Evolutionary conservation across 2,888 invertebrate species (phyloP), one percentile per base, ranked within the genome.

Genomic region (Ecliptopera silaceata): DNA sequence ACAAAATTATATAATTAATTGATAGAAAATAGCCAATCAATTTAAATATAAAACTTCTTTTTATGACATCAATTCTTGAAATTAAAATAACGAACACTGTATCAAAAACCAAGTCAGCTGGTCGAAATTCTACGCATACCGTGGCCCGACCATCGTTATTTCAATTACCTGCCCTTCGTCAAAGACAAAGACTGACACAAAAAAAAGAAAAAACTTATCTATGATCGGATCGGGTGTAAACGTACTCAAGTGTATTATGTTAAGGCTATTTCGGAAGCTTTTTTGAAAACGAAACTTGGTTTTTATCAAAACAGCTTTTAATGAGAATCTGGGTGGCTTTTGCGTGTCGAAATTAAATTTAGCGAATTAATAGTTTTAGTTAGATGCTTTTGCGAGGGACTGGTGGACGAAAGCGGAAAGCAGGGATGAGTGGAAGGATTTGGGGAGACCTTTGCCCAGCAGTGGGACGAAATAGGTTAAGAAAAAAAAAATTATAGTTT

Each of bases 161-260:
- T 89, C 90, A 89, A 90, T 90, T 91, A 89, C 85, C 69, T 66
- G 79, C 80, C 90, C 91, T 84, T 88, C 85, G 87, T 91, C 91
- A 91, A 87, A 90, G 86, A 91, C 91, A 91, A 91, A 89, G 84
- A 44, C 82, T 87, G 89, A 88, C 90, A 86, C 77, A 77, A 75
- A 68, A 73, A 74, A 71, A 72, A 77, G 80, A 77, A 69, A 79
- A 84, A 80, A 77, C 74, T 88, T 90, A 91, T 91, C 90, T 90
- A 90, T 89, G 91, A 91, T 90, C 88, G 88, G 84, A 91, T 90
- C 91, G 84, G 88, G 88, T 88, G 88, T 90, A 87, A 87, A 87
- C 79, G 79, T 80, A 82, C 78, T 86, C 84, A 81, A 83, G 84
- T 84, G 87, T 85, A 86, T 86, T 83, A 77, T 83, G 86, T 85